phyloP scores from a whole-genome alignment of 2,888 invertebrate species.

The Leptinotarsa tumamoca region DNA sequence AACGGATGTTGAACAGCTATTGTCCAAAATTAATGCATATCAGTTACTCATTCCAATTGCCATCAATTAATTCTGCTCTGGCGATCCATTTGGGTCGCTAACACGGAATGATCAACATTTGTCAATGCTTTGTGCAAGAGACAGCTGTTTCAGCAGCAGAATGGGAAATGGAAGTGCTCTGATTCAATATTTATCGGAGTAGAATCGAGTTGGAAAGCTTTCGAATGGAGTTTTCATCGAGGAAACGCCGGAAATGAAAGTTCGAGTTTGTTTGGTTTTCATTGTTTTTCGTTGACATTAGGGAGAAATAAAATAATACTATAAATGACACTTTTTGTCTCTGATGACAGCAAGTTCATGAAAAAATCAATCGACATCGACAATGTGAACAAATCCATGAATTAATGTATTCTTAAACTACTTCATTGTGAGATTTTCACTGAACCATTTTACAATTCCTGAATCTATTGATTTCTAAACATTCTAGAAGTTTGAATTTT shows the following conservation, averaged over 20 bases:
- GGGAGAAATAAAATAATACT: background rate
- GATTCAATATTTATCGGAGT: conserved; percentile 16
- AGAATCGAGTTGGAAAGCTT: conserved; percentile 18
- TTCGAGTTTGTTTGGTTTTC: background rate
- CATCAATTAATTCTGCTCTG: conserved; percentile 8
- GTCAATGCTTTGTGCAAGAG: conserved; percentile 16
- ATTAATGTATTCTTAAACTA: too few species aligned
- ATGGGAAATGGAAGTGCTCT: conserved; percentile 11
- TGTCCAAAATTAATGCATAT: conserved; percentile 40
- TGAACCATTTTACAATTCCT: too few species aligned
- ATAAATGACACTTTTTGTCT: too few species aligned
- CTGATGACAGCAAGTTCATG: too few species aligned
- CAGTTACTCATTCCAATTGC: conserved; percentile 18
- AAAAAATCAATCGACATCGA: too few species aligned
- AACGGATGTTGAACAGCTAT: conserved; percentile 41
- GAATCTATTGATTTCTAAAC: too few species aligned
- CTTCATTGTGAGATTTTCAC: too few species aligned
- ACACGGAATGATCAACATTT: conserved; percentile 9
- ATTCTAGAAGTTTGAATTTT: too few species aligned
- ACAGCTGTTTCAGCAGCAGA: conserved; percentile 10
- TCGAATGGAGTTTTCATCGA: conserved; percentile 3
- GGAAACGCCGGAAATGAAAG: conserved; percentile 10
- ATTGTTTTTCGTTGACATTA: background rate
- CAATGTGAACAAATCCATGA: too few species aligned
- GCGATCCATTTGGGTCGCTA: background rate